Conservation (phyloP, 53 echinoderm and acorn worm species). For the Antedon mediterranea region DNA sequence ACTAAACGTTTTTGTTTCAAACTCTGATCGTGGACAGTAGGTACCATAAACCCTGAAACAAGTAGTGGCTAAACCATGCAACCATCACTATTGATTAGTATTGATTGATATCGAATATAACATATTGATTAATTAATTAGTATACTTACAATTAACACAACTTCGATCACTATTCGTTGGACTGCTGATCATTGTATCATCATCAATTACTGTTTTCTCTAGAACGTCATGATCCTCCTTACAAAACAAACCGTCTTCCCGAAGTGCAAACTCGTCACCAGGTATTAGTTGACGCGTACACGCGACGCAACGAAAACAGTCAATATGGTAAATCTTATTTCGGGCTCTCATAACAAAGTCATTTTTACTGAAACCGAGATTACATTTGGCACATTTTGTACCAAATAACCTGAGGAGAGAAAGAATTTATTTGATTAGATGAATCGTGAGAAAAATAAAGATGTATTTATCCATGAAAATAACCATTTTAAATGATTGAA, state of each 20-base stretch:
- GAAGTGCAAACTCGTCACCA: conserved; percentile 94
- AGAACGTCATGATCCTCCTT: conserved; percentile 95
- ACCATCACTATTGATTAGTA: no score
- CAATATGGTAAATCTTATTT: conserved; percentile 95
- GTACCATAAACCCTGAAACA: no score
- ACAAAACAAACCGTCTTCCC: conserved; percentile 95
- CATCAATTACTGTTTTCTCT: conserved; percentile 35
- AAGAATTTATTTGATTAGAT: not conserved
- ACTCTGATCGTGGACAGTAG: no score
- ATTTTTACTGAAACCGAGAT: conserved; percentile 95
- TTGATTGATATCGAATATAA: not conserved
- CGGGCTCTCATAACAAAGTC: conserved; percentile 99
- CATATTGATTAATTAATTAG: not conserved
- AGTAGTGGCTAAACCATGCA: no score
- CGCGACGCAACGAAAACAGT: conserved; percentile 99
- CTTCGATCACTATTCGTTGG: not conserved
- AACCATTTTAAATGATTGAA: no score
- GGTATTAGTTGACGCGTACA: conserved; percentile 96
- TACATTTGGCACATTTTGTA: conserved; percentile 97
- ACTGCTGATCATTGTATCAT: conserved; percentile 18
- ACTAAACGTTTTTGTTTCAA: no score
- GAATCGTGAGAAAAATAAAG: not conserved
- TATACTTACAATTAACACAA: conserved; percentile 13
- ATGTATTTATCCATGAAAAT: no score
- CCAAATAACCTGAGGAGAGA: conserved; percentile 72